phyloP scores from a whole-genome alignment of 2,888 invertebrate genomes.

The Tetramorium bicarinatum region DNA sequence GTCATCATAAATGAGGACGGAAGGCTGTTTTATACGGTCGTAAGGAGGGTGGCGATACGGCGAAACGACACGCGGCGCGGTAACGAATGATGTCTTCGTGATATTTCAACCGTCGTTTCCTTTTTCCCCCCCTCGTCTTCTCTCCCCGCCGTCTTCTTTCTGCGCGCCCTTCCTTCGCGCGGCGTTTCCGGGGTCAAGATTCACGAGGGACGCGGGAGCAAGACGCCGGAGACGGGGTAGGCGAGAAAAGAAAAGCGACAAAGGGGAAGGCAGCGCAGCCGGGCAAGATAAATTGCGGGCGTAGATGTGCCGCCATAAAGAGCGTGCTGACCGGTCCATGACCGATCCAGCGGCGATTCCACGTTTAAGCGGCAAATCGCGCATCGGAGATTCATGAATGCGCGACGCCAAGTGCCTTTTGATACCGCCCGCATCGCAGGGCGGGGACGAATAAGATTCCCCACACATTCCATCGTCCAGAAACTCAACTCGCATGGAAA shows the following conservation, averaged over 20 bases:
- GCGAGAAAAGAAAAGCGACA: slow-evolving; percentile 70
- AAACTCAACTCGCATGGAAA: neutral
- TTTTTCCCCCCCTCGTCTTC: neutral
- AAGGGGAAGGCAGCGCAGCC: slow-evolving; percentile 60
- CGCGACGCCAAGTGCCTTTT: slow-evolving; percentile 32
- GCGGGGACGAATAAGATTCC: neutral
- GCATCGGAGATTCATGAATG: slow-evolving; percentile 55
- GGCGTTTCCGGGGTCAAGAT: slow-evolving; percentile 75
- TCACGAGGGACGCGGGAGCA: slow-evolving; percentile 68
- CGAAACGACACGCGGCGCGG: slow-evolving; percentile 70
- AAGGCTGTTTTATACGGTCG: slow-evolving; percentile 73
- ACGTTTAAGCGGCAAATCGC: slow-evolving; percentile 58
- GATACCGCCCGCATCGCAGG: neutral
- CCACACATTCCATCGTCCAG: neutral
- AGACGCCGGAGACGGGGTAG: slow-evolving; percentile 16
- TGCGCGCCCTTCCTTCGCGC: slow-evolving; percentile 40
- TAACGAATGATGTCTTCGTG: slow-evolving; percentile 78
- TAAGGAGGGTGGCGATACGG: slow-evolving; percentile 69
- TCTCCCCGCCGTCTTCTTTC: neutral
- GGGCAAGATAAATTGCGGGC: slow-evolving; percentile 72
- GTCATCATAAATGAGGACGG: slow-evolving; percentile 63
- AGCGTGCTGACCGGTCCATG: slow-evolving; percentile 59
- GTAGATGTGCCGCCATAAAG: slow-evolving; percentile 63
- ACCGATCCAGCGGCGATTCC: slow-evolving; percentile 37
- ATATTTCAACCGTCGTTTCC: slow-evolving; percentile 75